phyloP scores from a whole-genome alignment of 2,888 invertebrate species.

The Dynastes hyllus region DNA sequence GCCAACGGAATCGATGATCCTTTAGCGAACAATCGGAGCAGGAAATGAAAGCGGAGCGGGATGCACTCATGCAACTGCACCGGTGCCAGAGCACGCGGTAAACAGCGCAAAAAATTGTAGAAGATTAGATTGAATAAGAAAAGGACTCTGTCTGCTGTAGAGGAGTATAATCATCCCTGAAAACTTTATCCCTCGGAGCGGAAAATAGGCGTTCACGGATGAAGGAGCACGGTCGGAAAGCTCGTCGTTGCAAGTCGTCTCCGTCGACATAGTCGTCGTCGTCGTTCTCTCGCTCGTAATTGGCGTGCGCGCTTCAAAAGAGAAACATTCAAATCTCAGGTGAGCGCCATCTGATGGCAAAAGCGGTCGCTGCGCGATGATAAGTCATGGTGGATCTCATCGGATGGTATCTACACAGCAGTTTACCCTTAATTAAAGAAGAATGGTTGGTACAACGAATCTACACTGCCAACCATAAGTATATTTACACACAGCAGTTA shows the following conservation, averaged over 20 bases:
- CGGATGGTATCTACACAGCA: constrained; percentile 20
- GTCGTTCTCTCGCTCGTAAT: constrained; percentile 51
- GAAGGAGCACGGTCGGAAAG: constrained; percentile 55
- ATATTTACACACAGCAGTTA: too few species aligned
- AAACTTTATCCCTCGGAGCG: constrained; percentile 59
- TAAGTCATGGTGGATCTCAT: constrained; percentile 47
- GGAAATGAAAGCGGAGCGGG: constrained; percentile 20
- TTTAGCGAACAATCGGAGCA: constrained; percentile 12
- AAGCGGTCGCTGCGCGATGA: constrained; percentile 27
- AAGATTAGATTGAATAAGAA: constrained; percentile 54
- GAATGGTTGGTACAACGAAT: constrained; percentile 21
- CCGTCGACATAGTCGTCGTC: constrained; percentile 17
- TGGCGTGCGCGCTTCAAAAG: constrained; percentile 54
- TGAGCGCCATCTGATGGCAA: constrained; percentile 39
- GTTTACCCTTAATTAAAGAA: constrained; percentile 49
- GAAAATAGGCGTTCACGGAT: constrained; percentile 61
- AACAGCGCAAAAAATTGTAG: constrained; percentile 31
- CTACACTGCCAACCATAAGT: background rate
- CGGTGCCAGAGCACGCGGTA: background rate
- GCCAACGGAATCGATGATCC: constrained; percentile 12
- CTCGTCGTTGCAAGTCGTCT: constrained; percentile 49
- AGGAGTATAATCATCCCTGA: constrained; percentile 54
- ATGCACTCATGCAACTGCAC: constrained; percentile 31
- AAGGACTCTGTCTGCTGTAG: constrained; percentile 45
- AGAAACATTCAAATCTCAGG: constrained; percentile 55